A percentile compares a stretch with the other conserved stretches of the same genome.
phyloP scores from a whole-genome alignment of 2,113 vertebrate genomes.

The Trematomus loennbergii region DNA sequence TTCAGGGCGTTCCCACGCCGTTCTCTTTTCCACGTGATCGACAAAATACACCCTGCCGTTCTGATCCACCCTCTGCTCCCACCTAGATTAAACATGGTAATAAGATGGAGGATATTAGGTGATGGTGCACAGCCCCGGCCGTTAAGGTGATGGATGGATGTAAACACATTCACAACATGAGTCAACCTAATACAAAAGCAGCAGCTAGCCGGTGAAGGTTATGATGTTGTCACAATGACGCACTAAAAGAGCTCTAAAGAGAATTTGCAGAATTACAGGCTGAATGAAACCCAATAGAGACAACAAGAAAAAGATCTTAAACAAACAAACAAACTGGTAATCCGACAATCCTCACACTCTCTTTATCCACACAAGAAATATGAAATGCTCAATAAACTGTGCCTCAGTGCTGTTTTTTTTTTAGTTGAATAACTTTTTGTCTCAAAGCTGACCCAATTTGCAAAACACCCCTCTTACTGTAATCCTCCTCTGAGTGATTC shows the following conservation, averaged over 20 bases:
- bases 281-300: slow-evolving; percentile 3
- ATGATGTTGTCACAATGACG: slow-evolving; percentile 6
- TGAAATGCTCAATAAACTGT: background rate
- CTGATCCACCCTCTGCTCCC: slow-evolving; percentile 97
- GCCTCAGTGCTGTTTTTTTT: background rate
- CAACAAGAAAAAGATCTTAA: slow-evolving; percentile 10
- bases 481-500: background rate
- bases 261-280: slow-evolving; percentile 10
- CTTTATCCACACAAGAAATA: background rate
- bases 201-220: background rate
- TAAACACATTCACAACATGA: slow-evolving; percentile 5
- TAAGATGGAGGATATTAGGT: slow-evolving; percentile 2
- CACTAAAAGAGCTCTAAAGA: background rate
- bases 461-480: background rate
- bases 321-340: background rate
- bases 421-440: background rate
- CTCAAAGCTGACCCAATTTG: background rate
- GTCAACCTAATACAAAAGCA: slow-evolving; percentile 15
- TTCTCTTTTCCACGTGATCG: slow-evolving; percentile 98
- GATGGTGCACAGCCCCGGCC: background rate
- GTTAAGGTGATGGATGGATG: slow-evolving; percentile 5
- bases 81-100: slow-evolving; percentile 82
- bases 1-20: slow-evolving; percentile 97
- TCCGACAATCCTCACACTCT: background rate
- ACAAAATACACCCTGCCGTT: slow-evolving; percentile 95